Evolutionary conservation across 2,113 vertebrate species (phyloP).

Genomic region (Dipodomys spectabilis): DNA sequence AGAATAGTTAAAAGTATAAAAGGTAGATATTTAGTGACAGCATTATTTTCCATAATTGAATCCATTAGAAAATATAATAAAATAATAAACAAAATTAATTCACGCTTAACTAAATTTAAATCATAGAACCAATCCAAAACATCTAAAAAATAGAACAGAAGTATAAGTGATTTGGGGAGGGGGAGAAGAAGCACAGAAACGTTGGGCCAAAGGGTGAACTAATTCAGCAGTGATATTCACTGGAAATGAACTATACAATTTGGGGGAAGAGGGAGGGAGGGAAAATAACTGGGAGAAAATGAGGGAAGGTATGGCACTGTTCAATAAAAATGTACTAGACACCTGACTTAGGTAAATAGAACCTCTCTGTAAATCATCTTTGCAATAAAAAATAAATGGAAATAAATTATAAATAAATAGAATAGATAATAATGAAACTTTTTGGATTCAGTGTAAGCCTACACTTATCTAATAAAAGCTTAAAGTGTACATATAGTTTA

Average conservation of each 20-base stretch:
- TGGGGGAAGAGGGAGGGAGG: too few species aligned
- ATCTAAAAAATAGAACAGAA: background rate
- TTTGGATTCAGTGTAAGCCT: background rate
- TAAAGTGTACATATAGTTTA: background rate
- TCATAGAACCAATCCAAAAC: background rate
- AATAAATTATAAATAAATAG: background rate
- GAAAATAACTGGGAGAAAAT: too few species aligned
- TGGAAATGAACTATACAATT: too few species aligned
- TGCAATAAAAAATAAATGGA: background rate
- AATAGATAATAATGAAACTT: background rate
- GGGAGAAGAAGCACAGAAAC: too few species aligned
- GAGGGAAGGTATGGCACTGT: too few species aligned
- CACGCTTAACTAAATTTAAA: background rate
- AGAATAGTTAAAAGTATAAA: background rate
- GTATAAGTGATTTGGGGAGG: too few species aligned
- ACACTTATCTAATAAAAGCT: background rate
- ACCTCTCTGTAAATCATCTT: too few species aligned
- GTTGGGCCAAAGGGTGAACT: too few species aligned
- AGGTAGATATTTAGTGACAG: background rate
- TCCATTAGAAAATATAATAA: background rate
- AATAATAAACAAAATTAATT: background rate
- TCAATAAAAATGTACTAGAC: too few species aligned
- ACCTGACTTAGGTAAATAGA: too few species aligned
- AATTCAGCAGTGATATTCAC: too few species aligned
- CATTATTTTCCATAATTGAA: conserved; percentile 1